A percentile compares a stretch with the other conserved stretches of the same genome.
Evolutionary conservation across 2,888 invertebrate species (phyloP).

Genomic region (Lasioglossum vierecki): DNA sequence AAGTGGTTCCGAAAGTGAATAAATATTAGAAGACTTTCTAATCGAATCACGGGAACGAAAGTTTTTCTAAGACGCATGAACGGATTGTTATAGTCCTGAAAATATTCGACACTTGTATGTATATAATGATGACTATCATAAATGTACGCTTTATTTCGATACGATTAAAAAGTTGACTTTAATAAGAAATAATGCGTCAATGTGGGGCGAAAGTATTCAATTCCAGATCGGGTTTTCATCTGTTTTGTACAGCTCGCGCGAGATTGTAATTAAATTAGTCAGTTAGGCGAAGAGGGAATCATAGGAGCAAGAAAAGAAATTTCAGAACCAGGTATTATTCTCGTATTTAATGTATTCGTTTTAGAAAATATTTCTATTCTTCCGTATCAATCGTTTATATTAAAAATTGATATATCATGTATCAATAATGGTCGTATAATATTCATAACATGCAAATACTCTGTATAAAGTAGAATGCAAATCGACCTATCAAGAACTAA

Average conservation of each 20-base stretch:
- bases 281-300: neutral
- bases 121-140: constrained; percentile 26
- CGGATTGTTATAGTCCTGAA: constrained; percentile 10
- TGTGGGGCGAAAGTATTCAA: neutral
- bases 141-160: constrained; percentile 16
- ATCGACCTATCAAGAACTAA: neutral
- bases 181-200: neutral
- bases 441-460: constrained; percentile 13
- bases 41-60: neutral
- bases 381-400: neutral
- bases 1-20: constrained; percentile 80
- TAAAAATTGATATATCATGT: constrained; percentile 25
- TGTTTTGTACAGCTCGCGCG: neutral
- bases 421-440: constrained; percentile 10
- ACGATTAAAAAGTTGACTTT: constrained; percentile 3
- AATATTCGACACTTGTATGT: constrained; percentile 36
- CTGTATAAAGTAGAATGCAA: constrained; percentile 13
- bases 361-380: constrained; percentile 35
- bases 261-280: neutral
- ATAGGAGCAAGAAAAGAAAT: constrained; percentile 3
- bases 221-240: neutral
- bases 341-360: constrained; percentile 10
- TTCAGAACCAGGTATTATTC: constrained; percentile 1
- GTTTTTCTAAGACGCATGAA: neutral
- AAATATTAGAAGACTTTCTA: constrained; percentile 34